These are phyloP conservation scores for Drosophila ironensis DNA, from an alignment of 1,140 invertebrate genomes.

Conservation along the genomic window DNA sequence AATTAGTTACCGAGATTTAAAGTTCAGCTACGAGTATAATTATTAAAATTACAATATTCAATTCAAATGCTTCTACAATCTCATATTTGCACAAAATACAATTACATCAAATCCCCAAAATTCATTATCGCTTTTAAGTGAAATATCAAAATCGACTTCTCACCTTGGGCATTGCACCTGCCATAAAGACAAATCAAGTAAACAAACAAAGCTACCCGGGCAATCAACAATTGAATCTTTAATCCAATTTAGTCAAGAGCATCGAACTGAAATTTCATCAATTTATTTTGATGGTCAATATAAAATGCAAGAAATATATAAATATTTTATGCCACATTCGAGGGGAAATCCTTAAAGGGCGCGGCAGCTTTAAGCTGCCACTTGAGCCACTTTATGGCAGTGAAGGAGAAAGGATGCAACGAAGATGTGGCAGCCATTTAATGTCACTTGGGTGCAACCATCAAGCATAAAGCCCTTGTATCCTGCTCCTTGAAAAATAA, in stretches of 20 bases:
- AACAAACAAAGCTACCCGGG: constrained; percentile 40
- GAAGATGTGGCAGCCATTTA: constrained; percentile 66
- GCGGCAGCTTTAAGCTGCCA: constrained; percentile 56
- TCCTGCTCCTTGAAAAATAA: constrained; percentile 55
- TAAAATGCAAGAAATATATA: constrained; percentile 54
- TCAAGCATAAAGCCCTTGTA: constrained; percentile 63
- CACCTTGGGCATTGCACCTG: background rate
- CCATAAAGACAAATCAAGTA: constrained; percentile 30
- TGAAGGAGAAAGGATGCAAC: background rate
- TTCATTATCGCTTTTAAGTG: no score
- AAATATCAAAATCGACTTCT: background rate
- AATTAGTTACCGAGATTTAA: constrained; percentile 8
- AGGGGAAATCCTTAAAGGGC: constrained; percentile 51
- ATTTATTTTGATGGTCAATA: constrained; percentile 67
- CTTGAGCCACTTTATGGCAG: constrained; percentile 68
- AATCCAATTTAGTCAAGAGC: constrained; percentile 59
- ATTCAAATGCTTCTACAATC: no score
- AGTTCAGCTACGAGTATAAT: no score
- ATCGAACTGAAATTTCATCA: constrained; percentile 58
- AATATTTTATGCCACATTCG: constrained; percentile 40
- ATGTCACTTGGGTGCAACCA: constrained; percentile 74
- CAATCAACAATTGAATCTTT: constrained; percentile 49
- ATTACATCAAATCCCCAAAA: no score
- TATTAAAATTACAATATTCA: no score
- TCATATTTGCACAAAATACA: no score